Conservation (phyloP, 2,113 vertebrate genomes). For the Bos javanicus region DNA sequence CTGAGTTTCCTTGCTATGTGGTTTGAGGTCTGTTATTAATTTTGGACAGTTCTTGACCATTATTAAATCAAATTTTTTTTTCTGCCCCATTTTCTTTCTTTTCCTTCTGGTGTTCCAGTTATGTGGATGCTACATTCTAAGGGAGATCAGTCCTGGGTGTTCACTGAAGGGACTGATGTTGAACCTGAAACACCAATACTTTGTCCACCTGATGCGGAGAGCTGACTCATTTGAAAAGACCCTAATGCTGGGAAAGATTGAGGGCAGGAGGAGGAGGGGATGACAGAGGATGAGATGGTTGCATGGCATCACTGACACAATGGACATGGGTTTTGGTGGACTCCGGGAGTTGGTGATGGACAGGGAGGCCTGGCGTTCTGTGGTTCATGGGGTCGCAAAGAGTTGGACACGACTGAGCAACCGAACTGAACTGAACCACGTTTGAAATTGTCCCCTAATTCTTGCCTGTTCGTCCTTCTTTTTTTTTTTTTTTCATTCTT, state of each 20-base stretch:
- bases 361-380: no score
- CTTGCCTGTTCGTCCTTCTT: neutral
- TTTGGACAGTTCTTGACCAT: neutral
- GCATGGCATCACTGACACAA: no score
- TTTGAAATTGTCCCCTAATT: neutral
- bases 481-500: neutral
- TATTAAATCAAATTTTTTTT: neutral
- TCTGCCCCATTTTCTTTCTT: neutral
- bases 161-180: neutral
- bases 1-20: neutral
- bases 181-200: neutral
- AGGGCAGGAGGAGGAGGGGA: no score
- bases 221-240: neutral
- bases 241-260: neutral
- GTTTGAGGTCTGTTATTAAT: neutral
- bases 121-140: neutral
- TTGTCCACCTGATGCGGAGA: neutral
- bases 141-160: neutral
- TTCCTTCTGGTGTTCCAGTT: neutral
- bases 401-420: fast-evolving
- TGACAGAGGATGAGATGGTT: no score
- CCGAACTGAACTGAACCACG: no score
- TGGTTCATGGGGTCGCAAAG: no score
- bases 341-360: no score
- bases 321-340: no score